Percentiles rank a stretch among this genome's conserved stretches.
These are phyloP conservation scores for Catalaphyllia jardinei DNA, from an alignment of 64 coral and sea anemone species.

Conservation along the genomic window DNA sequence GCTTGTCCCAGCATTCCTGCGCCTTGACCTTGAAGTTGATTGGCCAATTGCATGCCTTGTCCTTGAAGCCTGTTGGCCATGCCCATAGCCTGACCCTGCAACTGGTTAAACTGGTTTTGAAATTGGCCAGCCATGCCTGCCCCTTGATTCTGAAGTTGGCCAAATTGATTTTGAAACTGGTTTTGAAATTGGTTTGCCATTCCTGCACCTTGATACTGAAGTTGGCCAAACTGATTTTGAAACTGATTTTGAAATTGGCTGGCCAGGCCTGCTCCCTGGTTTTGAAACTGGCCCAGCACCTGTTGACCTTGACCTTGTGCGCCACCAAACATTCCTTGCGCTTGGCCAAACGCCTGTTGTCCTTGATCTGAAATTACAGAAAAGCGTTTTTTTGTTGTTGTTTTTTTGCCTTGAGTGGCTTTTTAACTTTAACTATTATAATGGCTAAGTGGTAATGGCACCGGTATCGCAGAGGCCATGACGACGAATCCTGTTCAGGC, in stretches of 20 bases:
- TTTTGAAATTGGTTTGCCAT: slow-evolving; percentile 19
- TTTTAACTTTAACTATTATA: background rate
- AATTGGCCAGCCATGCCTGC: slow-evolving; percentile 63
- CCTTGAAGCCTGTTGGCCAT: slow-evolving; percentile 23
- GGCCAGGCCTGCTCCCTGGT: slow-evolving; percentile 45
- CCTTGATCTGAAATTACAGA: slow-evolving; percentile 44
- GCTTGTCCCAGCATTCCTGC: slow-evolving; percentile 49
- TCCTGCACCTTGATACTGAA: slow-evolving; percentile 56
- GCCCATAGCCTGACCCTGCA: slow-evolving; percentile 30
- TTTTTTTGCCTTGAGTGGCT: background rate
- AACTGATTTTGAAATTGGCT: slow-evolving; percentile 38
- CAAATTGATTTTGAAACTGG: slow-evolving; percentile 37
- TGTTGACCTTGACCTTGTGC: slow-evolving; percentile 64
- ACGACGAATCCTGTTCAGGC: no score
- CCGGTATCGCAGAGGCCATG: no score
- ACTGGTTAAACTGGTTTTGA: slow-evolving; percentile 18
- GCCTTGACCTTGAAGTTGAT: slow-evolving; percentile 69
- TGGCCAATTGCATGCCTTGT: slow-evolving; percentile 29
- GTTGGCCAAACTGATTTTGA: slow-evolving; percentile 32
- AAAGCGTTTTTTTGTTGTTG: background rate
- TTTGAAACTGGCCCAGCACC: background rate
- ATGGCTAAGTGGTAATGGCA: no score
- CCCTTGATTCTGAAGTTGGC: slow-evolving; percentile 49
- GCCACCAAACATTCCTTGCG: slow-evolving; percentile 43
- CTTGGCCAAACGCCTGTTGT: slow-evolving; percentile 44